These are phyloP conservation scores for Mesodorylaimus sp. DNA, from an alignment of 2,888 invertebrate genomes.

Conservation along the genomic window DNA sequence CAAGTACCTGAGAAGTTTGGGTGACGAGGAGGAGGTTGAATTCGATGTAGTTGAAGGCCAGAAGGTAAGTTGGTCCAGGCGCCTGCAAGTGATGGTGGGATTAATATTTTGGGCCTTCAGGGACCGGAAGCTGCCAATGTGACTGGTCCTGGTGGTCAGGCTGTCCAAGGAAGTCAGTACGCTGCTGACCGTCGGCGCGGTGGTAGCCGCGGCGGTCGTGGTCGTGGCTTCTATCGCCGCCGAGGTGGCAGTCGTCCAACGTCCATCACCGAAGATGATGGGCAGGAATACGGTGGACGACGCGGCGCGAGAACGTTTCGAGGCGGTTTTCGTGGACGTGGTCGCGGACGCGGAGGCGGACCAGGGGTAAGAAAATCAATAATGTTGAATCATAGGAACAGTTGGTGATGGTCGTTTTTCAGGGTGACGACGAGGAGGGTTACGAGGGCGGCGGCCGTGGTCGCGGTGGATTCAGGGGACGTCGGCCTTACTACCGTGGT, in stretches of 20 bases:
- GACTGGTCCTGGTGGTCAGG: slow-evolving; percentile 82
- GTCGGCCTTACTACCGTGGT: slow-evolving; percentile 18
- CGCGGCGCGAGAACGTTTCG: too few relatives aligned
- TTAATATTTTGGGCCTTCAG: too few relatives aligned
- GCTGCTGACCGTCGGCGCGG: slow-evolving; percentile 55
- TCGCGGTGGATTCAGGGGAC: too few relatives aligned
- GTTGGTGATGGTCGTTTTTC: too few relatives aligned
- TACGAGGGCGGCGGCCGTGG: too few relatives aligned
- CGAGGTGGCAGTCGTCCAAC: not conserved
- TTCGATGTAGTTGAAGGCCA: slow-evolving; percentile 95
- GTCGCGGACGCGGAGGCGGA: too few relatives aligned
- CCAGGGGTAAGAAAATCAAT: too few relatives aligned
- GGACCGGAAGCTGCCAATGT: slow-evolving; percentile 96
- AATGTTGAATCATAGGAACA: too few relatives aligned
- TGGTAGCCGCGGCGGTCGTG: not conserved
- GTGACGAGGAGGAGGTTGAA: slow-evolving; percentile 90
- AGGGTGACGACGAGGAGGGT: too few relatives aligned
- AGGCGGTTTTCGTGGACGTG: too few relatives aligned
- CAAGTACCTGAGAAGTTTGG: slow-evolving; percentile 92
- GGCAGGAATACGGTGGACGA: not conserved
- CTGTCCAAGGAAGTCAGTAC: slow-evolving; percentile 84
- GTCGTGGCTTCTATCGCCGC: not conserved
- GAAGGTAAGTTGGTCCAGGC: slow-evolving; percentile 22
- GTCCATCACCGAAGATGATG: not conserved
- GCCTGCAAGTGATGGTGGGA: too few relatives aligned